Evolutionary conservation across 1,140 invertebrate species (phyloP), one percentile per base, ranked within the genome.

Genomic region (Drosophila kohkoa): DNA sequence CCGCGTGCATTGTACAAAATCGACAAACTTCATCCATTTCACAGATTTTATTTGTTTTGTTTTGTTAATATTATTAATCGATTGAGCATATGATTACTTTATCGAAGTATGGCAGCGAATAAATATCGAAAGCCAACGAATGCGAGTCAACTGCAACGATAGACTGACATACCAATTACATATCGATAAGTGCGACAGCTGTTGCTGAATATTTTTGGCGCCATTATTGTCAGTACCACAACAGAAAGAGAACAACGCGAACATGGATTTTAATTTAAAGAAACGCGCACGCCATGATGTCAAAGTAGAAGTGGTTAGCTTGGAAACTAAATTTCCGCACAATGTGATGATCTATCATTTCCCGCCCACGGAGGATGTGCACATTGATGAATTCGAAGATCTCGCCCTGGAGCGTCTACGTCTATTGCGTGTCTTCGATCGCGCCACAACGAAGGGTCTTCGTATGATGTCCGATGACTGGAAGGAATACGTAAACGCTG

Each of bases 331-430:
- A 55, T 97, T 96, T 93, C 94, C 95, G 45, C 95, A 96, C 88
- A 96, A 96, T 93, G 93, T 98, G 5, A 95, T 95, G 92, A 94
- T 99, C 80, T 99, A 98, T 90, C 94, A 94, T 79, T 81, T 94
- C n/a, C 95, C 96, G 41, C 98, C 98, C n/a, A 93, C 82, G 46
- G 95, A 95, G 69, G 94, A 95, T 59, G 95, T 99, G 64, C 94
- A 95, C 63, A 93, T 99, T 16, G 93, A 95, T 67, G 97, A 98
- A 90, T 98, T 99, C 94, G 97, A 99, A 94, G 95, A 96, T 57
- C 94, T 97, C 77, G 97, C 97, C 7, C 91, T 97, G 28, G 97
- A 98, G 88, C 95, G 98, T 82, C 92, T 99, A 35, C 96, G 96
- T 94, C 94, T 97, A 35, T 92, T 98, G 32, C 94, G 97, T 79